phyloP scores from a whole-genome alignment of 2,113 vertebrate genomes.

The Shinisaurus crocodilurus region DNA sequence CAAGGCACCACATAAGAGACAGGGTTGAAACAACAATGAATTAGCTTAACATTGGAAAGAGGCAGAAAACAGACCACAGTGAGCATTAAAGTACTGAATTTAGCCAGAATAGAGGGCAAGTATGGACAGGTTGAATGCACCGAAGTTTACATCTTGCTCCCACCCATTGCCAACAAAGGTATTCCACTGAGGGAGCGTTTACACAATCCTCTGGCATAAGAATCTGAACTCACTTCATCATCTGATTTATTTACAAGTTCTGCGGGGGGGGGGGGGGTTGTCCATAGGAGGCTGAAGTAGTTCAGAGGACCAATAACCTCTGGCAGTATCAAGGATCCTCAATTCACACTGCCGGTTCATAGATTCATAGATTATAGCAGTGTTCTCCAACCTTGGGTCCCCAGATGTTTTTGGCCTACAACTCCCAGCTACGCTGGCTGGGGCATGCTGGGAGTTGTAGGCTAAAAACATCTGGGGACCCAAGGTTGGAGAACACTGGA shows the following conservation, averaged over 20 bases:
- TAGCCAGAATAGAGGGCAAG: neutral
- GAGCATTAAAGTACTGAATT: neutral
- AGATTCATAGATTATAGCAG: too few relatives aligned
- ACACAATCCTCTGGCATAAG: neutral
- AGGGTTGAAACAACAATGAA: neutral
- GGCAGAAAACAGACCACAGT: neutral
- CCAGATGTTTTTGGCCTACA: too few relatives aligned
- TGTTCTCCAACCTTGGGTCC: too few relatives aligned
- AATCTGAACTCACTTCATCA: neutral
- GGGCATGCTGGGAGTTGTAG: too few relatives aligned
- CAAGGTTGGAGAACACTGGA: too few relatives aligned
- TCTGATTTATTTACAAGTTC: neutral
- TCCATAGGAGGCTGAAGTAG: too few relatives aligned
- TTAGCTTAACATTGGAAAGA: neutral
- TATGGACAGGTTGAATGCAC: too few relatives aligned
- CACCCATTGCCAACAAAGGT: neutral
- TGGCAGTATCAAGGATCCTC: neutral
- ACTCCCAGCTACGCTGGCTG: too few relatives aligned
- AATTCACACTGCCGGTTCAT: neutral
- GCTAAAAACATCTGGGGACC: too few relatives aligned
- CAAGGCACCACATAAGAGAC: neutral
- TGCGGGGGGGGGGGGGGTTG: neutral
- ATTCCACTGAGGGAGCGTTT: neutral
- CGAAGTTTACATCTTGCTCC: neutral
- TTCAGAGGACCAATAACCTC: neutral